phyloP scores from a whole-genome alignment of 2,888 invertebrate genomes.

The Diogma glabrata region DNA sequence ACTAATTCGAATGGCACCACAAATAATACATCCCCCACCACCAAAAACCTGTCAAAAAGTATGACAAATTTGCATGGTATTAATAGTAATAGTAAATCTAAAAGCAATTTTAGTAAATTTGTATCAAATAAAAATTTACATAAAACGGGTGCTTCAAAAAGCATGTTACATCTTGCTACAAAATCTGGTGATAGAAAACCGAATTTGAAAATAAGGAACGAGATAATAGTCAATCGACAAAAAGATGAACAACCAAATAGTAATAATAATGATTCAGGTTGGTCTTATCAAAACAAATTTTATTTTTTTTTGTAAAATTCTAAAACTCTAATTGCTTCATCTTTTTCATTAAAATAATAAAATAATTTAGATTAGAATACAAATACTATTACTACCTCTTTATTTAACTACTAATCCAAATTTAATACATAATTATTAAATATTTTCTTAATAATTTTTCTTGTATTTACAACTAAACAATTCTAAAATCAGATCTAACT shows the following conservation, averaged over 20 bases:
- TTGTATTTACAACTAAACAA: no score
- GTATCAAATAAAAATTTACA: conserved; percentile 30
- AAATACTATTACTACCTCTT: no score
- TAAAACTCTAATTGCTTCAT: no score
- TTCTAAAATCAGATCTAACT: no score
- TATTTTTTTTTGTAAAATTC: no score
- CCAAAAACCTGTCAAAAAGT: conserved; percentile 48
- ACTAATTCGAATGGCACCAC: background rate
- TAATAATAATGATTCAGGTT: conserved; percentile 7
- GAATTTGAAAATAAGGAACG: conserved; percentile 5
- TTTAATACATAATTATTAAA: no score
- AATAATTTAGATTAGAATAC: no score
- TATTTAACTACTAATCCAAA: no score
- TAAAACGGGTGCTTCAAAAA: conserved; percentile 36
- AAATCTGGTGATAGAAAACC: conserved; percentile 3
- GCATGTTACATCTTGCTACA: conserved; percentile 41
- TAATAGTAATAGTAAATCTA: conserved; percentile 20
- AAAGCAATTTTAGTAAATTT: conserved; percentile 22
- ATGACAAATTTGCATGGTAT: conserved; percentile 50
- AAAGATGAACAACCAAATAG: conserved; percentile 8
- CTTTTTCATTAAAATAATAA: no score
- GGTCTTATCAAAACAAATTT: conserved; percentile 3
- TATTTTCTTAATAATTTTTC: no score
- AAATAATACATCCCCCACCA: conserved; percentile 20
- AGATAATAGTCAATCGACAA: conserved; percentile 5